Base-by-base conservation (phyloP, 2,888 invertebrate genomes). In the Kuschelorhynchus macadamiae region DNA sequence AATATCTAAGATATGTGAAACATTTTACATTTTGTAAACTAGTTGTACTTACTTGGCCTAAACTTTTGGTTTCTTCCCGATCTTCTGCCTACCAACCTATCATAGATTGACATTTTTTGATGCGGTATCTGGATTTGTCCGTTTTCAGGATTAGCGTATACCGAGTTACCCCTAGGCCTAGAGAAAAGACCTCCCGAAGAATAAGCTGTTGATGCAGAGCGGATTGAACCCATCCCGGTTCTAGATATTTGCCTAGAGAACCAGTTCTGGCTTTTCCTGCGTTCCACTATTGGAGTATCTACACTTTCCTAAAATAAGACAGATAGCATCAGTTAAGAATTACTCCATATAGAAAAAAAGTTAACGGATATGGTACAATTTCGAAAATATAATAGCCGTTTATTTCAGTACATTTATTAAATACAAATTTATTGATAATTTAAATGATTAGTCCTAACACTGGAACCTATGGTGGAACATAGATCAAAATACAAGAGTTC, bases 121-220 rank as follows among this genome's bases (percentile, higher is more conserved):
- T 81, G 84, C 2, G 82, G 78, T 73, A 89, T 89, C 0, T 90
- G 90, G 73, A 82, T 69, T 70, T 82, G 82, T 2, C 82, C 83
- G 41, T 80, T 80, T 76, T 87, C 87, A 0, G 87, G 87, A 73
- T 85, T 86, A 16, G 86, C 86, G 70, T 88, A 88, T 0, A 92
- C 91, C 5, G 94, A 94, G 81, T 93, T 93, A 76, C 92, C 90
- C 0, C 94, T 88, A 75, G 92, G 91, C 59, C 94, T 86, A 9
- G 90, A 89, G 78, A 94, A 94, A 50, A 93, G 87, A 9, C 90
- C 90, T 7, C 91, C 90, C 0, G 93, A 93, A 4, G 93, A 94
- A 80, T 94, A 94, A 0, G 93, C 92, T 0, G 94, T 94, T 0
- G 94, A 93, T 0, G 94, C 92, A 33, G 94, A 94, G 20, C 95